These are phyloP conservation scores for Aphelocoma californica DNA, from an alignment of 2,797 vertebrate species.

Conservation along the genomic window DNA sequence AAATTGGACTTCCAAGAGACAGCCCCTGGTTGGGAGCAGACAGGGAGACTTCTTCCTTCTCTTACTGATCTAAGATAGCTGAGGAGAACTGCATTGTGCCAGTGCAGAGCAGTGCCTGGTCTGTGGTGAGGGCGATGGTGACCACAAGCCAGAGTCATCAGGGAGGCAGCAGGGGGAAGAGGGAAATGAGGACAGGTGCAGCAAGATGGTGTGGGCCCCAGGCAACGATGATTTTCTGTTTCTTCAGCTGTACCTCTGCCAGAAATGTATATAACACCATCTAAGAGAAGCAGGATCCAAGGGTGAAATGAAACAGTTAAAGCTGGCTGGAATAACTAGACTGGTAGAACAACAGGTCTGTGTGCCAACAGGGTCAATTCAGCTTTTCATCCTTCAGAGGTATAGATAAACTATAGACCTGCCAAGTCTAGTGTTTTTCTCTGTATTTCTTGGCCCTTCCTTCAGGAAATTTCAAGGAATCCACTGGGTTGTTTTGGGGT, in stretches of 20 bases:
- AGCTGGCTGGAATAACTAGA: not conserved
- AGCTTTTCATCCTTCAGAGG: constrained; percentile 6
- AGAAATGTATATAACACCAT: not conserved
- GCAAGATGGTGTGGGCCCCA: rapidly evolving
- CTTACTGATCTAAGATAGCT: not conserved
- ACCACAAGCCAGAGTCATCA: not conserved
- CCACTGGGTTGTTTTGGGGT: not conserved
- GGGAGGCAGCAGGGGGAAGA: not conserved
- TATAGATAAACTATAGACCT: constrained; percentile 20
- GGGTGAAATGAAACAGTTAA: not conserved
- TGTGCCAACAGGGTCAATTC: constrained; percentile 22
- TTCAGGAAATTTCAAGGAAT: constrained; percentile 43
- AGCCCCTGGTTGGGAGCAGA: not conserved
- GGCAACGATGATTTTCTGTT: not conserved
- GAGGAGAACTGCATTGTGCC: rapidly evolving
- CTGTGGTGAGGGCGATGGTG: not conserved
- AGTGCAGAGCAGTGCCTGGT: not conserved
- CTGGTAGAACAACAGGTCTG: constrained; percentile 29
- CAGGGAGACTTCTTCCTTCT: not conserved
- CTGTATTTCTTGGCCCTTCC: constrained; percentile 23
- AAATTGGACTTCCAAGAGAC: not conserved
- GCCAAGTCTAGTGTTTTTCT: constrained; percentile 30
- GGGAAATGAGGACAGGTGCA: not conserved
- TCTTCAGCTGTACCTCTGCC: not conserved
- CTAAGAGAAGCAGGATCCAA: not conserved